Percentiles rank a stretch among this genome's conserved stretches.
phyloP scores from a whole-genome alignment of 2,113 vertebrate species.

The Rhadina sibilatrix region DNA sequence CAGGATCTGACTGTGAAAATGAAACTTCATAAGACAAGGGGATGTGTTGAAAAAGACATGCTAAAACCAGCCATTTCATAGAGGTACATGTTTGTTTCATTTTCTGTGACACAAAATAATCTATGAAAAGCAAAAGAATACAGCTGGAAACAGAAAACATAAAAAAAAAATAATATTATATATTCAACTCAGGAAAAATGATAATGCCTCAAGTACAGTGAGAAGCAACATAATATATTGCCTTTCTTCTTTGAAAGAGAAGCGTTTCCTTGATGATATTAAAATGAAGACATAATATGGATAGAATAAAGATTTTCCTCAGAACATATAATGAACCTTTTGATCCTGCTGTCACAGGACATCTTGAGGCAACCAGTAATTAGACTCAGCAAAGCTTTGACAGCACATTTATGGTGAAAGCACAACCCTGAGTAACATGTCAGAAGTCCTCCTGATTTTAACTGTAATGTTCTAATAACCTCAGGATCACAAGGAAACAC shows the following conservation, averaged over 20 bases:
- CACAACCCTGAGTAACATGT: background rate
- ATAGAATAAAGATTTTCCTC: conserved; percentile 2
- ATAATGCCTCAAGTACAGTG: background rate
- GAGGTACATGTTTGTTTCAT: background rate
- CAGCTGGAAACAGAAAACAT: background rate
- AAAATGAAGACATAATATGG: background rate
- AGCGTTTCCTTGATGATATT: background rate
- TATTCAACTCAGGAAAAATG: background rate
- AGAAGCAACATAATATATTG: background rate
- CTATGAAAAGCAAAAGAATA: background rate
- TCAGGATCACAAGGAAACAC: background rate
- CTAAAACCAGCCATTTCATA: background rate
- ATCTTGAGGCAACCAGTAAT: conserved; percentile 21
- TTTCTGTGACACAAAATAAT: background rate
- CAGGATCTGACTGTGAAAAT: background rate
- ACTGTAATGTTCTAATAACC: background rate
- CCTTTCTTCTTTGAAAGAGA: background rate
- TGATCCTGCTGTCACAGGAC: background rate
- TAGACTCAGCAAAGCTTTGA: conserved; percentile 12
- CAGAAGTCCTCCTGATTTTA: background rate
- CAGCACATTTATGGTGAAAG: background rate
- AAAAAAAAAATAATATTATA: background rate
- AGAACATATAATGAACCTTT: conserved; percentile 2
- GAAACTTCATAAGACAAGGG: background rate
- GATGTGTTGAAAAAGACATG: background rate